Conservation (phyloP, 1,140 invertebrate genomes). For the Zaprionus africanus region DNA sequence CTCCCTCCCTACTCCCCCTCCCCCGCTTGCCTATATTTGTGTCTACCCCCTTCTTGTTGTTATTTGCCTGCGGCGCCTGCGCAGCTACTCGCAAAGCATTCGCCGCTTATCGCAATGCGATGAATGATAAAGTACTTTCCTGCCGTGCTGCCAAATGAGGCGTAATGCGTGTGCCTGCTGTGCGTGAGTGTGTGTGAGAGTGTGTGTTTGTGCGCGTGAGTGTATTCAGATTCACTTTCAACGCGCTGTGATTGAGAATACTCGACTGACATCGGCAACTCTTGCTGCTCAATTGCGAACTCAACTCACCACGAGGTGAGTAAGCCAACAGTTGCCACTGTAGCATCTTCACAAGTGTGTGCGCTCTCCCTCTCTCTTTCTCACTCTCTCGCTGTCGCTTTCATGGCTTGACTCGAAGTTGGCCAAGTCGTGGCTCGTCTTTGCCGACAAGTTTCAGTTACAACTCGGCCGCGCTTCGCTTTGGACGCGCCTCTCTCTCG, state of each 20-base stretch:
- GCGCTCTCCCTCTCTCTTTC: conserved; percentile 9
- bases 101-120: conserved; percentile 23
- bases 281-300: background rate
- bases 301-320: conserved; percentile 66
- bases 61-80: background rate
- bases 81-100: conserved; percentile 36
- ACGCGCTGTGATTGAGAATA: conserved; percentile 72
- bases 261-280: conserved; percentile 29
- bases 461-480: conserved; percentile 65
- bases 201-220: background rate
- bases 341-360: conserved; percentile 58
- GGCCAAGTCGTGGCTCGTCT: conserved; percentile 48
- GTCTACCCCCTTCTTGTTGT: background rate
- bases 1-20: background rate
- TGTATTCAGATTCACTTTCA: conserved; percentile 73
- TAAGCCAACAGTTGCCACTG: conserved; percentile 7
- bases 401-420: conserved; percentile 21
- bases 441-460: conserved; percentile 70
- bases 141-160: conserved; percentile 36
- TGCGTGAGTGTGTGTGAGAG: background rate
- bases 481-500: conserved; percentile 60
- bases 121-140: conserved; percentile 48
- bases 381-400: conserved; percentile 16
- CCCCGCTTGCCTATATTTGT: background rate
- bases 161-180: conserved; percentile 20